Conservation (phyloP, 2,888 invertebrate genomes). For the Rhaphigaster nebulosa region DNA sequence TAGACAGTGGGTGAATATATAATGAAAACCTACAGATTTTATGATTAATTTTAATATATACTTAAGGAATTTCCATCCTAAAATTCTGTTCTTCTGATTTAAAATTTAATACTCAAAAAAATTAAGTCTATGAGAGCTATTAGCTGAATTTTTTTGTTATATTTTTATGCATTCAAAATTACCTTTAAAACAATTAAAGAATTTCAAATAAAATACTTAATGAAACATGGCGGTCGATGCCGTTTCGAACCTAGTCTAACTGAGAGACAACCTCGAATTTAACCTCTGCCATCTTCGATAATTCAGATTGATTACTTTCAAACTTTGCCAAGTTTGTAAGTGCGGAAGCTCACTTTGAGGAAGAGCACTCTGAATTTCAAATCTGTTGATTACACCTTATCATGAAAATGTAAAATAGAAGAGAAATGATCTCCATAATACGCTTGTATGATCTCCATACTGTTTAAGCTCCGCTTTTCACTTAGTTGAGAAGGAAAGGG, state of each 20-base stretch:
- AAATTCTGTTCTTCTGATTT: no score
- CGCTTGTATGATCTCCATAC: no score
- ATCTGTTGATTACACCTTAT: conserved; percentile 17
- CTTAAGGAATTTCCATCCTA: no score
- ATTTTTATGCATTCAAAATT: no score
- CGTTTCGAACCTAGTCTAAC: background rate
- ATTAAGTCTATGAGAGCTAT: no score
- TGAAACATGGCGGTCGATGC: background rate
- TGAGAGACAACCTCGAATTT: background rate
- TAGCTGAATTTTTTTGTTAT: no score
- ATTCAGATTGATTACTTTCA: conserved; percentile 5
- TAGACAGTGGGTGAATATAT: no score
- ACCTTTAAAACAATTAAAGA: no score
- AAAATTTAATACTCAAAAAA: no score
- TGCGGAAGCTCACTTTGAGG: background rate
- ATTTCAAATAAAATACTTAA: no score
- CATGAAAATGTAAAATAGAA: conserved; percentile 21
- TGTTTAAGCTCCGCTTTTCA: conserved; percentile 8
- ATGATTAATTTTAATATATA: no score
- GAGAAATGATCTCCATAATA: conserved; percentile 21
- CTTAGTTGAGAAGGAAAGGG: background rate
- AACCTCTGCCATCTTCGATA: background rate
- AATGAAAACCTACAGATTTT: no score
- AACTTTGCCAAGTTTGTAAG: conserved; percentile 13
- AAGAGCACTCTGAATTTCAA: conserved; percentile 22